Conservation (phyloP, 2,113 vertebrate species). For the Lophotis ruficrista region DNA sequence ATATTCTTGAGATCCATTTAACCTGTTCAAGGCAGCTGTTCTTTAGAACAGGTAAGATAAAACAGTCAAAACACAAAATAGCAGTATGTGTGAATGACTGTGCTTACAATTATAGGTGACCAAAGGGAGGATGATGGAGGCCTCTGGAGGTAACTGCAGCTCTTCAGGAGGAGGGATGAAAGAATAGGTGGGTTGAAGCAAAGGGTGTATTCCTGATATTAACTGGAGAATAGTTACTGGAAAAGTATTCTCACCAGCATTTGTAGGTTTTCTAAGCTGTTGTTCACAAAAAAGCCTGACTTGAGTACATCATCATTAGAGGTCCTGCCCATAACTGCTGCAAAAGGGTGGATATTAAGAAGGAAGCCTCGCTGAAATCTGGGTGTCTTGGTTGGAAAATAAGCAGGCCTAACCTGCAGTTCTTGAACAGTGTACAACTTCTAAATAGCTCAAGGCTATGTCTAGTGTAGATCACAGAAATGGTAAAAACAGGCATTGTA, state of each 20-base stretch:
- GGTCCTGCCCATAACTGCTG: neutral
- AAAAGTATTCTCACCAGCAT: neutral
- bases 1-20: neutral
- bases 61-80: neutral
- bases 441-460: neutral
- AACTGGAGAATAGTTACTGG: neutral
- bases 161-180: neutral
- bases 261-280: neutral
- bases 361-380: neutral
- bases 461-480: neutral
- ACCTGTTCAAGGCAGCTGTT: neutral
- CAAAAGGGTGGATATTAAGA: neutral
- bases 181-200: neutral
- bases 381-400: neutral
- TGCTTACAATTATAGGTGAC: neutral
- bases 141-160: neutral
- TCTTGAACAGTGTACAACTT: neutral
- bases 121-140: neutral
- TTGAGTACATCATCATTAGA: neutral
- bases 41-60: neutral
- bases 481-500: neutral
- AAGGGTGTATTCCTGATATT: neutral
- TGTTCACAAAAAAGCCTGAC: neutral
- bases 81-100: fast-evolving
- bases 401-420: neutral